Base-by-base conservation (phyloP, 2,797 vertebrate species). In the Hippoglossus hippoglossus region DNA sequence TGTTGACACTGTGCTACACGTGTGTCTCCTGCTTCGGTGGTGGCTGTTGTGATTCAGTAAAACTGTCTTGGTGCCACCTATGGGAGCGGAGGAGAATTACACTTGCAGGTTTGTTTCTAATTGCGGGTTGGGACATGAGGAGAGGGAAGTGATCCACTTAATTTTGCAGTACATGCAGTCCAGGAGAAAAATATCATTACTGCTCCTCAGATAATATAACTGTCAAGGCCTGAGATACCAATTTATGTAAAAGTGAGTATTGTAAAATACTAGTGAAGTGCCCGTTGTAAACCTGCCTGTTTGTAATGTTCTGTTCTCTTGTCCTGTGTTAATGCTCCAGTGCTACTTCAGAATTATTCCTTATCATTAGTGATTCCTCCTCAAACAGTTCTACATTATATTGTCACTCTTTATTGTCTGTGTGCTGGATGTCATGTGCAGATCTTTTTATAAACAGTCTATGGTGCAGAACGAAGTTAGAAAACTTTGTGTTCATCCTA, bases 1-100 rank as follows among this genome's bases (percentile, higher is more conserved):
- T 99, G 67, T 91, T 88, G 78, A 84, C 77, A 68, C 47, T 41
- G 1, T 2, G 1, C 16, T 21, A 51, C 89, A 86, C 89, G 81
- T 87, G 88, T 76, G 70, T 8, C 1, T 0, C 2, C 36, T 0
- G 31, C 50, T 58, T 67, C 77, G 7, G 77, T 44, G 24, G 13
- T 46, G 73, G 47, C 22, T n/a, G n/a, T 4, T 3, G 16, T 9
- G 24, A n/a, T 0, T 18, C 34, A 19, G 3, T 0, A 2, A 0
- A 1, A 3, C 10, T 0, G 0, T 15, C 2, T 13, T 5, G 18
- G 46, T n/a, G 8, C 87, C 79, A 8, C 4, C 84, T 73, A 15
- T 46, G 63, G 83, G 79, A 4, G 51, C 1, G 77, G 73, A 47
- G 66, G 2, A 65, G 34, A 70, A 85, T 1, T 67, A 54, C 81